phyloP scores from a whole-genome alignment of 2,888 invertebrate species.

The Muschampia plurimacula region DNA sequence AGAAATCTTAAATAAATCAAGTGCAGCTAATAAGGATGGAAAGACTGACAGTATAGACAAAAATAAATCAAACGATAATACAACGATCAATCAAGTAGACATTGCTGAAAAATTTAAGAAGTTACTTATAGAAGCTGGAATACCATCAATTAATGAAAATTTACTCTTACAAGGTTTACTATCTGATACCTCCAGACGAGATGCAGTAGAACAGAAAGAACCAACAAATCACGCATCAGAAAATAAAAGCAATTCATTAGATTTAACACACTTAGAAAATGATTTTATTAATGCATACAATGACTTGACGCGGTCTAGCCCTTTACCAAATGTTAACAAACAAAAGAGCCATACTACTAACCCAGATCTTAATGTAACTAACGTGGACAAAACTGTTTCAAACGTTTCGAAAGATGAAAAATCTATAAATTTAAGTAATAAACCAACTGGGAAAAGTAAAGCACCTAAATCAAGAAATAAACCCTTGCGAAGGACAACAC shows the following conservation, averaged over 20 bases:
- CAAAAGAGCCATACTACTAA: slow-evolving; percentile 34
- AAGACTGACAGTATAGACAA: slow-evolving; percentile 9
- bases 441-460: slow-evolving; percentile 17
- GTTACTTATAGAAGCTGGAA: slow-evolving; percentile 66
- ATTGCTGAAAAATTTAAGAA: slow-evolving; percentile 66
- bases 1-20: slow-evolving; percentile 4
- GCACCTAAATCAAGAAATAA: slow-evolving; percentile 24
- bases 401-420: slow-evolving; percentile 6
- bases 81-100: slow-evolving; percentile 48
- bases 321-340: slow-evolving; percentile 66
- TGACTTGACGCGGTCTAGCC: slow-evolving; percentile 73
- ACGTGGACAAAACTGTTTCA: background rate
- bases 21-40: slow-evolving; percentile 38
- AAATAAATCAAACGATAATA: slow-evolving; percentile 1
- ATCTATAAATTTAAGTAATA: background rate
- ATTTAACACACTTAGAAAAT: slow-evolving; percentile 75
- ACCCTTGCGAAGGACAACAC: slow-evolving; percentile 21
- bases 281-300: slow-evolving; percentile 82
- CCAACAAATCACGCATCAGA: slow-evolving; percentile 32
- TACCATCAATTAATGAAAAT: slow-evolving; percentile 65
- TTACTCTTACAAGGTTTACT: slow-evolving; percentile 64
- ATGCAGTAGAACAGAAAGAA: slow-evolving; percentile 43
- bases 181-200: slow-evolving; percentile 51
- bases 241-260: slow-evolving; percentile 56
- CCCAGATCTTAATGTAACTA: slow-evolving; percentile 35